Base-by-base conservation (phyloP, 2,888 invertebrate genomes). In the Plutella xylostella region DNA sequence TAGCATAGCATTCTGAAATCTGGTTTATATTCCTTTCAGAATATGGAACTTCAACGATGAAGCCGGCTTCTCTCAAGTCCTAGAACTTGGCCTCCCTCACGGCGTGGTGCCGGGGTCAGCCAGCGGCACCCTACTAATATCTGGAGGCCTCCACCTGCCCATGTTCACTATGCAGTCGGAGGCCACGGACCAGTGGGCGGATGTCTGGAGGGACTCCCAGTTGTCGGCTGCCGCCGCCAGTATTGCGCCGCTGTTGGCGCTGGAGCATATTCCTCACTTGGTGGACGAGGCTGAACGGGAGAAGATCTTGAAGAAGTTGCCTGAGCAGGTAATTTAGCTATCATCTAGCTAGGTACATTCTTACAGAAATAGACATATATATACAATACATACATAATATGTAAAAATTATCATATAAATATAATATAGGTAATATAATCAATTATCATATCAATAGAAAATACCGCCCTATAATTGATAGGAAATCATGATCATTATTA, bases 11-110 rank as follows among this genome's bases (percentile, higher is more conserved):
- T n/a, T n/a, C n/a, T n/a, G n/a, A n/a, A n/a, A n/a, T n/a, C n/a
- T n/a, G n/a, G n/a, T n/a, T n/a, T n/a, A n/a, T n/a, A n/a, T n/a
- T n/a, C n/a, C n/a, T 71, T 77, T 37, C 70, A 89, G 89, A 59
- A 86, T 89, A 48, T 89, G 89, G 89, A 89, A 89, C 61, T 89
- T 89, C 72, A 89, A 89, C 58, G 89, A 89, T 60, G 89, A 89
- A 65, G 88, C 89, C 0, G 89, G 89, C 0, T 89, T 88, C 61
- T 89, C 89, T 0, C 89, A 89, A 79, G 89, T 89, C 0, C 67
- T 89, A 0, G 89, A 89, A 57, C 74, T 89, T 1, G 88, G 88
- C 50, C 78, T 89, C 1, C 89, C 89, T 1, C 85, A 85, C 43
- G 88, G 87, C 2, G 87, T 89, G 0, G 87, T 89, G 0, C 89